Base-by-base conservation (phyloP, 2,797 vertebrate genomes). In the Karalla daura region DNA sequence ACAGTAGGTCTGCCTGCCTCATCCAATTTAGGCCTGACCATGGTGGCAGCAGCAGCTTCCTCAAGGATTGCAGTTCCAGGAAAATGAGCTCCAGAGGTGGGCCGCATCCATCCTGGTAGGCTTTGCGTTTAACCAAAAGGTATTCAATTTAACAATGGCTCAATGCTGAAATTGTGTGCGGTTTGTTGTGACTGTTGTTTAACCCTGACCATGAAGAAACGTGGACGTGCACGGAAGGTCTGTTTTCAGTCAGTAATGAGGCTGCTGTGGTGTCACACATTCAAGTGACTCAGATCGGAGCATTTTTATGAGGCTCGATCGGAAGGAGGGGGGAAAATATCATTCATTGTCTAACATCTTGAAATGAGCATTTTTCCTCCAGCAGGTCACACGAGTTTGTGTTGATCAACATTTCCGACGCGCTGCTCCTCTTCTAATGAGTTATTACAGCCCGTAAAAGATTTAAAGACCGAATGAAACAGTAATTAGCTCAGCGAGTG, bases 61-160 rank as follows among this genome's bases (percentile, higher is more conserved):
- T 43, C 27, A 6, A 33, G 44, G 24, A 63, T 27, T 0, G 18
- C 73, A 60, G 39, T 56, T 74, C 63, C 33, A 65, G 80, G 64
- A 75, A 82, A 83, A 65, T 7, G 5, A 14, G 11, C 40, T 60
- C 32, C 65, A 64, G 59, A 75, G 46, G 53, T 58, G 3, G 60
- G 77, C 49, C 13, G 40, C 55, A 25, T 76, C 40, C 58, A 64
- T 69, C 53, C n/a, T 74, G 73, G 55, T 21, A 25, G 59, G 14
- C 20, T 64, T 25, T 45, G 64, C 44, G n/a, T 28, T 36, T 56
- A 51, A 64, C 43, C 14, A 50, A 37, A 24, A 36, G 12, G 5
- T 12, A 18, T 43, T 21, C 1, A 1, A 15, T 41, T 35, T 10
- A 44, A 33, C 10, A 45, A 17, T 11, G 3, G 1, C 15, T 14